Percentiles rank a stretch among this genome's conserved stretches.
phyloP scores from a whole-genome alignment of 2,888 invertebrate genomes.

The Chymomyza fuscimana region DNA sequence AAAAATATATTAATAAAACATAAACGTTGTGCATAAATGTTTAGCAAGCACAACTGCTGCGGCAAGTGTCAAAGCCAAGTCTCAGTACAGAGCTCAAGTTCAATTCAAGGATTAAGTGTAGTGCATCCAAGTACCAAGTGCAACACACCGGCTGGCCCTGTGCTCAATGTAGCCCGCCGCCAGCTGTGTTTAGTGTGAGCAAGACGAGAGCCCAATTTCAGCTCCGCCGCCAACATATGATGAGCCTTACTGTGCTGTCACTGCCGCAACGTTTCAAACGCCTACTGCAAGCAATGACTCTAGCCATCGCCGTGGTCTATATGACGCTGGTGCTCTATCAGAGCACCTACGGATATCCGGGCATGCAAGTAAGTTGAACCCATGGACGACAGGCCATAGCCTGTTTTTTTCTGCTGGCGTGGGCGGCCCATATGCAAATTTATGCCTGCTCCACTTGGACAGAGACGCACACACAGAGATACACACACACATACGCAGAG shows the following conservation, averaged over 20 bases:
- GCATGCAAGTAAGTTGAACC: conserved; percentile 73
- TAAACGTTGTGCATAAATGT: neutral
- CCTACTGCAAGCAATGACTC: conserved; percentile 80
- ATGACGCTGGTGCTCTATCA: conserved; percentile 79
- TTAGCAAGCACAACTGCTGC: neutral
- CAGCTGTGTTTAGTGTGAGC: conserved; percentile 7
- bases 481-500: conserved; percentile 2
- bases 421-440: conserved; percentile 31
- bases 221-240: conserved; percentile 69
- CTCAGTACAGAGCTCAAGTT: neutral
- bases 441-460: conserved; percentile 10
- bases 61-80: neutral
- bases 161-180: conserved; percentile 3
- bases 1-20: neutral
- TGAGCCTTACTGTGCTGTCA: conserved; percentile 79
- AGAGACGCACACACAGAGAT: neutral
- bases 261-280: conserved; percentile 80
- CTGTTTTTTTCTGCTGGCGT: conserved; percentile 23
- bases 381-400: neutral
- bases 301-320: conserved; percentile 79
- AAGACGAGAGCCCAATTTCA: conserved; percentile 3
- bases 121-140: conserved; percentile 19
- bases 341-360: conserved; percentile 80
- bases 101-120: conserved; percentile 17
- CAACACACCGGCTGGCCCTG: neutral